Base-by-base conservation (phyloP, 2,888 invertebrate species). In the Hipparchia semele region DNA sequence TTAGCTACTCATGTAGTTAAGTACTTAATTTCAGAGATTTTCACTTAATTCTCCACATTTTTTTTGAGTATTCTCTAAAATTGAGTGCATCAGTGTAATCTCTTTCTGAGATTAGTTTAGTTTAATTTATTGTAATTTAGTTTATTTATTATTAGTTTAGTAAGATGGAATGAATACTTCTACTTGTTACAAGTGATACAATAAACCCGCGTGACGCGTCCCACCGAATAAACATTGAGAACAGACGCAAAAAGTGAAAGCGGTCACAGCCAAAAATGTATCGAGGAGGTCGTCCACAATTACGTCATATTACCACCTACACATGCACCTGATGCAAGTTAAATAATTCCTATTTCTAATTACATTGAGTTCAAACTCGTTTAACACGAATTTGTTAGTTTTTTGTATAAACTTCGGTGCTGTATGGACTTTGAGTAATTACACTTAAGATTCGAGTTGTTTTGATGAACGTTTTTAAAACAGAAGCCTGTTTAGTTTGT, bases 201-300 rank as follows among this genome's bases (percentile, higher is more conserved):
- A 39, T 39, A 39, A 49, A 4, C 49, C 6, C 23, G 23, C 23
- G 23, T 23, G 23, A 23, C 23, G 49, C 6, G 49, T 8, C 6
- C 12, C 10, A 54, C n/a, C n/a, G n/a, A 6, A 72, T 71, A 71
- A 67, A 67, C 73, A 68, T 49, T 68, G 69, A 69, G 60, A 65
- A 65, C 62, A 46, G 60, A 56, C 60, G 74, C 71, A 68, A 75
- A 87, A 89, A 89, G 89, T 88, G 88, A 89, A 89, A 89, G 89
- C 86, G 73, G 83, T 80, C 78, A 78, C 79, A 75, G 77, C 87
- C 87, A 84, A 88, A 88, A 84, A 83, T 81, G 84, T 82, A 83
- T 81, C 73, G 80, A 77, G 80, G 84, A 87, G 87, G 87, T 84
- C 86, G 83, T 65, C 78, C 67, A 75, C 75, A 74, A 76, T 88